Base-by-base conservation (phyloP, 2,797 vertebrate genomes). In the Fringilla coelebs region DNA sequence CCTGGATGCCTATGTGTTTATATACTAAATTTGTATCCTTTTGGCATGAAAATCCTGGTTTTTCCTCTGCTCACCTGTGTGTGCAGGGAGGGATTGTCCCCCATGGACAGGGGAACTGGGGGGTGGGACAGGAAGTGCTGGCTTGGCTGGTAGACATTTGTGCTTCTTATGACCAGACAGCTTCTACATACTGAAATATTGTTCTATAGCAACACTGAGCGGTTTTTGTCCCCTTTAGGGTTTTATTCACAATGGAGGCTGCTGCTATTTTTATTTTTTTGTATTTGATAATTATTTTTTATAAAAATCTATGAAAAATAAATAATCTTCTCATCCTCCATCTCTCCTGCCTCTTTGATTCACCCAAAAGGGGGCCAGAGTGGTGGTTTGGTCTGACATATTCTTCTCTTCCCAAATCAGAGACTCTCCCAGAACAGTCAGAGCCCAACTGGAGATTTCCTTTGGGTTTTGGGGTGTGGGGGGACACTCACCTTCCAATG, bases 231-330 rank as follows among this genome's bases (percentile, higher is more conserved):
- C 94, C 81, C 87, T 88, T 94, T 94, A 92, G 89, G 95, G 85
- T 95, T 97, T 95, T 91, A 96, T 93, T 96, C 95, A 96, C 94
- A 96, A 96, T 2, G 80, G 83, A 96, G 77, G 93, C 96, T 97
- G 96, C 96, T 97, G 94, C 93, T 96, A 94, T 97, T 97, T 96
- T 96, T 97, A 91, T 95, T 96, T 97, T 96, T 96, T 97, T 97
- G 94, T 96, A 97, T 96, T 96, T 97, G 96, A 97, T 97, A 95
- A 96, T 97, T 97, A 97, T 97, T 97, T 97, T 97, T 97, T 97
- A 96, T 95, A 96, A 97, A 97, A 97, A 95, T 96, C 82, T 96
- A 96, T 95, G 94, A 89, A 96, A 96, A 97, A 96, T 96, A 97
- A 96, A 97, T 96, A 96, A 91, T 96, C 94, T 94, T 91, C 88